A percentile compares a stretch with the other conserved stretches of the same genome.
Conservation (phyloP, 2,113 vertebrate species). For the Gadus chalcogrammus region DNA sequence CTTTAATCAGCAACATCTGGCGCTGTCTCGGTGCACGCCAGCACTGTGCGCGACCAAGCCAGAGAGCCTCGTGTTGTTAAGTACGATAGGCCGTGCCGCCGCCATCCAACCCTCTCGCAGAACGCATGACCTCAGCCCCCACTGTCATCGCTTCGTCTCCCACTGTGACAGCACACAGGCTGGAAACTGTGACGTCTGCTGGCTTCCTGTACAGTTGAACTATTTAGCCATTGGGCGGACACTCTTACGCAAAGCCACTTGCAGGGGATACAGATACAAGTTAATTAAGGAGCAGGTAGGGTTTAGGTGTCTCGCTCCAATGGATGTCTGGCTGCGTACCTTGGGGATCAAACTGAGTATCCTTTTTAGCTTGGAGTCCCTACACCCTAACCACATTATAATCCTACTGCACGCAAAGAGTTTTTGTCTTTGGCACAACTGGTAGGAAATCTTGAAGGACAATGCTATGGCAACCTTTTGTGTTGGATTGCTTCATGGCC, state of each 20-base stretch:
- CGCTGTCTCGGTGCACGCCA: conserved; percentile 58
- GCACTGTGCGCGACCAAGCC: conserved; percentile 58
- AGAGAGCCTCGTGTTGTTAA: conserved; percentile 34
- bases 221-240: conserved; percentile 19
- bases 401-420: too few relatives aligned
- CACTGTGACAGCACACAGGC: conserved; percentile 49
- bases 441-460: conserved; percentile 26
- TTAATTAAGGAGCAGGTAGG: too few relatives aligned
- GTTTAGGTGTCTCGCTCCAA: too few relatives aligned
- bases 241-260: too few relatives aligned
- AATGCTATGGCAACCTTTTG: conserved; percentile 27
- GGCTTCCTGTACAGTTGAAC: conserved; percentile 20
- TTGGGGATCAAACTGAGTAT: too few relatives aligned
- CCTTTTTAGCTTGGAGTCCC: too few relatives aligned
- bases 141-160: conserved; percentile 63
- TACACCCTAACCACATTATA: too few relatives aligned
- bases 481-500: too few relatives aligned
- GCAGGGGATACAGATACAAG: too few relatives aligned
- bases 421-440: conserved; percentile 27
- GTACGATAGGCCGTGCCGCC: conserved; percentile 54
- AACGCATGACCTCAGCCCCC: conserved; percentile 61
- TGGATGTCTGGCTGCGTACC: too few relatives aligned
- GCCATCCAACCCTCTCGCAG: conserved; percentile 24
- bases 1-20: conserved; percentile 73
- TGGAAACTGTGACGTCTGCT: conserved; percentile 69